Evolutionary conservation across 2,797 vertebrate species (phyloP).

Genomic region (Rachycentron canadum): DNA sequence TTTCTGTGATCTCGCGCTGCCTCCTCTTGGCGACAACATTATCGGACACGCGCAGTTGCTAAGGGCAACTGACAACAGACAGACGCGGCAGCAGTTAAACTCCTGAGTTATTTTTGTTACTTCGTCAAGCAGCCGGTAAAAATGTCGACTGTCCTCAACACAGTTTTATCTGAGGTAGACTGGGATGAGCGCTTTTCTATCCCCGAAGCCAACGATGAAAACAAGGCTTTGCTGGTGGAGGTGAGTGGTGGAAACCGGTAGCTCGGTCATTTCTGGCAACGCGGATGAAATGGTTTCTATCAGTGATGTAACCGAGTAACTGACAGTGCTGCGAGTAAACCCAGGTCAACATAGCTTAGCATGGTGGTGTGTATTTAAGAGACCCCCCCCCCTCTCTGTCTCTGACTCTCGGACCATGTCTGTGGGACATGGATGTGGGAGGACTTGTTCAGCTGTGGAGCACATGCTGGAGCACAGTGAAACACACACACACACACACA

Average conservation of each 20-base stretch:
- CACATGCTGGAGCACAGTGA: no score
- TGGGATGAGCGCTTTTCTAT: constrained; percentile 90
- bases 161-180: constrained; percentile 82
- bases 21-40: not conserved
- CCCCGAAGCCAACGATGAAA: constrained; percentile 88
- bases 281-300: not conserved
- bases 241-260: constrained; percentile 76
- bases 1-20: constrained; percentile 35
- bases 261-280: not conserved
- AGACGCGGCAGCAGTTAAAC: not conserved
- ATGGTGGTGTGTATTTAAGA: no score
- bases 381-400: no score
- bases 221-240: constrained; percentile 88
- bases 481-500: no score
- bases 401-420: no score
- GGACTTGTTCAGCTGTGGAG: no score
- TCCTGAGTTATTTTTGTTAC: no score
- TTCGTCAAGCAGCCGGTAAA: not conserved
- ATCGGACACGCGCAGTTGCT: constrained; percentile 52
- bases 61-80: constrained; percentile 59
- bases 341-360: not conserved
- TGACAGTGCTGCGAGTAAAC: not conserved
- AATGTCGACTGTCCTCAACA: constrained; percentile 74
- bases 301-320: not conserved
- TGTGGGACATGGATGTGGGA: no score